Base-by-base conservation (phyloP, 2,113 vertebrate species). In the Rhinolophus sinicus region DNA sequence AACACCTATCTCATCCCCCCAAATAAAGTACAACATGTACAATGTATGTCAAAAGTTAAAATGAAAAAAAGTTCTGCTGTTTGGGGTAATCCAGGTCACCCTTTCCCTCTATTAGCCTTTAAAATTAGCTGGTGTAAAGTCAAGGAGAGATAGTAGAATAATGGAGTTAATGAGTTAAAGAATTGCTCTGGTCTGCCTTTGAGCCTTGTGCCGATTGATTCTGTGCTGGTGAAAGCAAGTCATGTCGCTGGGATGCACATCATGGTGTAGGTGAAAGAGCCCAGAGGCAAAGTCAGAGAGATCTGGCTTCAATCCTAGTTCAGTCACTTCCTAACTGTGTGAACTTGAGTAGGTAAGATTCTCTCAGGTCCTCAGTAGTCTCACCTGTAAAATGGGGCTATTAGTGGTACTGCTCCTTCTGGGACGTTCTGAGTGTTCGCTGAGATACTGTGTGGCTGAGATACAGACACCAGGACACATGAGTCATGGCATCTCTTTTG, bases 371-470 rank as follows among this genome's bases (percentile, higher is more conserved):
- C 56, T 91, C 60, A 5, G 28, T 33, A 35, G 40, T 72, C 60
- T 87, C 12, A 28, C 4, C 28, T 93, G 52, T n/a, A 33, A 75
- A 40, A n/a, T 73, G 73, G 76, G 19, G 21, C 18, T 5, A 10
- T 3, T 24, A 3, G 38, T 16, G 8, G 18, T 50, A 12, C 8
- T 18, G 13, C 40, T 10, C 18, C 16, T 50, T 16, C 0, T 2
- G 26, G 40, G 26, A 22, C 18, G 19, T 40, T 47, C 76, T 47
- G 86, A 75, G 50, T 28, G 12, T 33, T n/a, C 21, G 15, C 21
- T 21, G 69, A 47, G 73, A 52, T 52, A 44, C 22, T 28, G 6
- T 30, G 47, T 16, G 52, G 15, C 72, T 24, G 44, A 92, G n/a
- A 56, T 10, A 2, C 13, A 52, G 58, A 35, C 1, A 2, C 16